Base-by-base conservation (phyloP, 2,113 vertebrate genomes). In the Protobothrops flavoviridis region DNA sequence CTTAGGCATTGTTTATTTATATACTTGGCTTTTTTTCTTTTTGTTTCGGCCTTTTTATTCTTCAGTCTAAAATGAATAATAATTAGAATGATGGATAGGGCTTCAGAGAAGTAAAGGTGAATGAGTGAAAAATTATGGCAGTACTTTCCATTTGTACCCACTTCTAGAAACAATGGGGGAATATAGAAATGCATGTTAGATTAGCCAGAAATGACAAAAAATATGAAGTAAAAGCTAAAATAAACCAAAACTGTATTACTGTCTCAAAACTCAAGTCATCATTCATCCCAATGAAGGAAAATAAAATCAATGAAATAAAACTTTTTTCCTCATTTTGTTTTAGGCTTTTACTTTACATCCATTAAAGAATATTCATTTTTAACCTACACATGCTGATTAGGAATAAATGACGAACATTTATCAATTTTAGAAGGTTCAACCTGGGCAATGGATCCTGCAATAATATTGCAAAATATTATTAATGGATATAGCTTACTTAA, bases 61-160 rank as follows among this genome's bases (percentile, higher is more conserved):
- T 94, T 53, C 87, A 6, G 17, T 61, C 81, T 92, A 90, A 87
- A 93, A 94, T 53, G 5, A 53, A 74, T 20, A 92, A 85, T 89
- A 88, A 92, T 4, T 89, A 89, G 91, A 94, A 43, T 89, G 94
- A 93, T 94, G 48, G 93, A 93, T 94, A 92, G 88, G 3, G 53
- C 91, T 91, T 91, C 90, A 95, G 23, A 93, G 92, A 1, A 93
- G 88, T 90, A 90, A 85, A 96, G 90, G 53, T 29, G 93, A 97
- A 7, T 87, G 61, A 91, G 24, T 90, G 39, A 92, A 95, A 93
- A 95, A 94, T 93, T 94, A 94, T 93, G 92, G 0, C n/a, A 26
- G 64, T 90, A 61, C 1, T 91, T 94, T 93, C 88, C 90, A 64
- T 69, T 96, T 89, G 53, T 43, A 50, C 91, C 1, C 17, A 6